These are phyloP conservation scores for Agrotis segetum DNA, from an alignment of 2,888 invertebrate genomes.

Conservation along the genomic window DNA sequence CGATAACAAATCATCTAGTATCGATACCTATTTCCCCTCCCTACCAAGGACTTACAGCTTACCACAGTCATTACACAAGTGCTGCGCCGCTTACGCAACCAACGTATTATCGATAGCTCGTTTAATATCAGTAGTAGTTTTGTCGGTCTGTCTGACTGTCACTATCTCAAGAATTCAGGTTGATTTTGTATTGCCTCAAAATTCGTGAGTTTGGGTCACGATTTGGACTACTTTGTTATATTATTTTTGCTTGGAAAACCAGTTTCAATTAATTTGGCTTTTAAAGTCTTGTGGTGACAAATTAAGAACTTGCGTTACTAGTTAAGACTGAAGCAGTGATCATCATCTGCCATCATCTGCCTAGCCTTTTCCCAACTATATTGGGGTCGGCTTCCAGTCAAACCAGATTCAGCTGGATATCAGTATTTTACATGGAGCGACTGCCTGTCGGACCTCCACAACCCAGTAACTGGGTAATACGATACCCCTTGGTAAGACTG, in stretches of 20 bases:
- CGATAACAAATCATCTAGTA: neutral
- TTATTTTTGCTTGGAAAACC: conserved; percentile 23
- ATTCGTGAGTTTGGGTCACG: conserved; percentile 48
- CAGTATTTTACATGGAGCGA: no score
- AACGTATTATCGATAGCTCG: conserved; percentile 55
- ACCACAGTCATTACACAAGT: conserved; percentile 48
- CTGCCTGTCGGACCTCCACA: no score
- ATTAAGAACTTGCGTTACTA: neutral
- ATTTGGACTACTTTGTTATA: conserved; percentile 16
- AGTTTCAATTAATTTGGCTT: neutral
- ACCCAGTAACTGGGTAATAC: no score
- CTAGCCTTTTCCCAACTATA: no score
- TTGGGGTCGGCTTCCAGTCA: no score
- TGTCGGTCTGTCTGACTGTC: conserved; percentile 41
- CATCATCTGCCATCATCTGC: no score
- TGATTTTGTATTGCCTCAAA: conserved; percentile 44
- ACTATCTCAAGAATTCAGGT: conserved; percentile 45
- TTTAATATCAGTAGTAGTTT: conserved; percentile 33
- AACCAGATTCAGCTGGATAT: no score
- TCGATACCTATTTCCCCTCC: conserved; percentile 28
- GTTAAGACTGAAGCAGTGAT: neutral
- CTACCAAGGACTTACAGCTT: conserved; percentile 46
- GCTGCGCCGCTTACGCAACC: conserved; percentile 41
- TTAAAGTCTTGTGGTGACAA: conserved; percentile 22
- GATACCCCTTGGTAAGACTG: no score